Conservation (phyloP, 2,113 vertebrate genomes). For the Thryonomys swinderianus region DNA sequence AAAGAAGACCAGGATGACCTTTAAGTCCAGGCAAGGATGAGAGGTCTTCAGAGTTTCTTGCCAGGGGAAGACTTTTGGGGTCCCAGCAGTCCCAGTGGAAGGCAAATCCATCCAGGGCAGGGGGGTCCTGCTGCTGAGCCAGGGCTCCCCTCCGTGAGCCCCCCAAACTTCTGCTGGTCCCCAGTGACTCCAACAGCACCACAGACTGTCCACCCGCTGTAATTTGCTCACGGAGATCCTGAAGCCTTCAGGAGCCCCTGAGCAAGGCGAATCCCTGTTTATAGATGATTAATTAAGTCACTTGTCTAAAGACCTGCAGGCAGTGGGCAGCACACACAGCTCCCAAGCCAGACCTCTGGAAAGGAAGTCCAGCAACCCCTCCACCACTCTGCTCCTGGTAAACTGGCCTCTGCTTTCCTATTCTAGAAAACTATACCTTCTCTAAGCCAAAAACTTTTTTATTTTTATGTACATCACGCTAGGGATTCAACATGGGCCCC, state of each 20-base stretch:
- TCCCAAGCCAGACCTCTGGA: not conserved
- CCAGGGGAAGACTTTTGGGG: not conserved
- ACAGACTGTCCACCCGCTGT: rapidly evolving
- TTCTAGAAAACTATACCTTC: not conserved
- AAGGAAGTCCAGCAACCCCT: not conserved
- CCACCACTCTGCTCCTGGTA: not conserved
- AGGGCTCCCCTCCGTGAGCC: not conserved
- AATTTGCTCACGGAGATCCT: not conserved
- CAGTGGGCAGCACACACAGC: not conserved
- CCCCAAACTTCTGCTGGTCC: not conserved
- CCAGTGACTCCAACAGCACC: not conserved
- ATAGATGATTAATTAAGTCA: not conserved
- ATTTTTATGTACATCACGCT: not conserved
- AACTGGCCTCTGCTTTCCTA: not conserved
- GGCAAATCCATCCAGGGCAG: not conserved
- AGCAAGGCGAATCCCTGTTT: not conserved
- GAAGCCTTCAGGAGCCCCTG: not conserved
- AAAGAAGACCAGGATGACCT: not conserved
- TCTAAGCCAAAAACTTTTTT: not conserved
- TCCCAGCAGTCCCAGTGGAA: not conserved
- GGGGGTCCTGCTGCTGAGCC: not conserved
- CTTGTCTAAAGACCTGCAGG: not conserved
- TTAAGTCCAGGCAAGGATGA: not conserved
- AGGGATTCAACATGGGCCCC: not conserved
- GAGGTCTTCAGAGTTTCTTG: not conserved